A percentile compares a stretch with the other conserved stretches of the same genome.
Evolutionary conservation across 2,888 invertebrate species (phyloP).

Genomic region (Ptilodon capucinus): DNA sequence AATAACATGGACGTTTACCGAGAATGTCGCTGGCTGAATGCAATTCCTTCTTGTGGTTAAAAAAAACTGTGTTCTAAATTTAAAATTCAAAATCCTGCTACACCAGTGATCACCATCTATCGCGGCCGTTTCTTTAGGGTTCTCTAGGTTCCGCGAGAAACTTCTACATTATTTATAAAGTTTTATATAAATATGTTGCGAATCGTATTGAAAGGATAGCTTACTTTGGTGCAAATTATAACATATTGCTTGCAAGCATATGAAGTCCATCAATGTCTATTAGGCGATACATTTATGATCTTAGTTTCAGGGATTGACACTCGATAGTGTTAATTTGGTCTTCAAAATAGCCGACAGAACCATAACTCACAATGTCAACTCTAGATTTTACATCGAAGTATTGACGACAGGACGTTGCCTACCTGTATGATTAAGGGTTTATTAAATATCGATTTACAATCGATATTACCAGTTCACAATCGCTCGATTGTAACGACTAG

Average conservation of each 20-base stretch:
- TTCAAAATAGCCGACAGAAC: background rate
- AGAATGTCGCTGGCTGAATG: slow-evolving; percentile 11
- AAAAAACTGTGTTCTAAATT: slow-evolving; percentile 33
- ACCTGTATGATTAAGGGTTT: background rate
- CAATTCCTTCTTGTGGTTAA: slow-evolving; percentile 21
- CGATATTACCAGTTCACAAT: background rate
- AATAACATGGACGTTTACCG: background rate
- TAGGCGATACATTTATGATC: too few species aligned
- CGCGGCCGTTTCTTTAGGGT: slow-evolving; percentile 9
- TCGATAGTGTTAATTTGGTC: background rate
- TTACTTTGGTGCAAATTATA: background rate
- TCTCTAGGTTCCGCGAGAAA: slow-evolving; percentile 1
- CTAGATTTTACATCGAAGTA: background rate
- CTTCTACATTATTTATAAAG: slow-evolving; percentile 6
- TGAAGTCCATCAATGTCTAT: background rate
- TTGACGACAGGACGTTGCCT: background rate
- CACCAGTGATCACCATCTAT: slow-evolving; percentile 38
- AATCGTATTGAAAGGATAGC: background rate
- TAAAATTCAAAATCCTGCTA: slow-evolving; percentile 48
- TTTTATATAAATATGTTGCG: background rate
- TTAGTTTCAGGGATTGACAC: too few species aligned
- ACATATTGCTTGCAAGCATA: background rate
- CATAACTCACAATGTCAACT: background rate
- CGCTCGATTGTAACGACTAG: background rate
- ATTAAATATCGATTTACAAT: background rate